Conservation (phyloP, 2,797 vertebrate species). For the Falco rusticolus region DNA sequence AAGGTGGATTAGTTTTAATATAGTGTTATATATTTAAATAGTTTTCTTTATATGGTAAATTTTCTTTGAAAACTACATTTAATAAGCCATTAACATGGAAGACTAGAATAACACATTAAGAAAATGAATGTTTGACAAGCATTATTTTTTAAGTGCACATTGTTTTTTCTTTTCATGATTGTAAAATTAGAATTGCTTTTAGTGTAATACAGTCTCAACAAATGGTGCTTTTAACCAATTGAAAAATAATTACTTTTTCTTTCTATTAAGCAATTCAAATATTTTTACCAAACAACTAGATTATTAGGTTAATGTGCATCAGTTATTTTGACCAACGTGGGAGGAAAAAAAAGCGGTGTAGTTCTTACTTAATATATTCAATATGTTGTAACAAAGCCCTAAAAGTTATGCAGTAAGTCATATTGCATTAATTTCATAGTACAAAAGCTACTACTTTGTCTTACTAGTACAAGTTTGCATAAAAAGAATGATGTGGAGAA, state of each 20-base stretch:
- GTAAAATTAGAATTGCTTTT: constrained; percentile 40
- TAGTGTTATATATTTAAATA: constrained; percentile 44
- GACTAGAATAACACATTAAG: not conserved
- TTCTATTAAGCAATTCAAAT: constrained; percentile 54
- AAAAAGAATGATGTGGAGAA: not conserved
- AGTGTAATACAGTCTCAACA: constrained; percentile 18
- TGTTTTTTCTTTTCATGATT: constrained; percentile 13
- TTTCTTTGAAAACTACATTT: constrained; percentile 3
- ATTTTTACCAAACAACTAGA: constrained; percentile 38
- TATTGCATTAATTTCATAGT: constrained; percentile 44
- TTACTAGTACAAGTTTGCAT: not conserved
- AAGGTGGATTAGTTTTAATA: constrained; percentile 27
- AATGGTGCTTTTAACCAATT: constrained; percentile 39
- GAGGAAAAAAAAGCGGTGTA: not conserved
- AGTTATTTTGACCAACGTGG: constrained; percentile 31
- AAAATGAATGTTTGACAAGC: constrained; percentile 36
- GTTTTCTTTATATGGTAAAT: constrained; percentile 32
- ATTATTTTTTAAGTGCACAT: not conserved
- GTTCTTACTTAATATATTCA: not conserved
- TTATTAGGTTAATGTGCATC: constrained; percentile 34
- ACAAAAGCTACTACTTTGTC: constrained; percentile 65
- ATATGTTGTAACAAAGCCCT: not conserved
- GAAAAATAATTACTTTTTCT: constrained; percentile 46
- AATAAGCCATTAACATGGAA: constrained; percentile 8
- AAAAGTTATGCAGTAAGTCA: constrained; percentile 61